These are phyloP conservation scores for Tauraco erythrolophus DNA, from an alignment of 2,113 vertebrate genomes.

Conservation along the genomic window DNA sequence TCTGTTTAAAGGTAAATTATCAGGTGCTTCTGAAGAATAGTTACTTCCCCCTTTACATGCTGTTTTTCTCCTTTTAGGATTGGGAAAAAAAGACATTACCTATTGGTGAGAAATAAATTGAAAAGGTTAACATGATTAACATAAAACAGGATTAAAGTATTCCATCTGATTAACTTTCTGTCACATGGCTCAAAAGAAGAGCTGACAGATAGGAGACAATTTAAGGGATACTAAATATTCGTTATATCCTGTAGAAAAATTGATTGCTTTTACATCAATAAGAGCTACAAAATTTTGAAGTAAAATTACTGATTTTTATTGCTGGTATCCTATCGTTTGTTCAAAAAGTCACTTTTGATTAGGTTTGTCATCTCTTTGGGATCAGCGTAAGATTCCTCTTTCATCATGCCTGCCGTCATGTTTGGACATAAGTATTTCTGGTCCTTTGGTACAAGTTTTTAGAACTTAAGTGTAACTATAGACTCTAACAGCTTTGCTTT, in stretches of 20 bases:
- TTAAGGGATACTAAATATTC: background rate
- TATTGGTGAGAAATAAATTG: background rate
- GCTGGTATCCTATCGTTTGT: background rate
- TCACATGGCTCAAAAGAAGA: background rate
- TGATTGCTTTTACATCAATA: background rate
- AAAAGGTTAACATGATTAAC: background rate
- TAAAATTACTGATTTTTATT: background rate
- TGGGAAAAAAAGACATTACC: background rate
- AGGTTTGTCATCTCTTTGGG: background rate
- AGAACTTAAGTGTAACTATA: background rate
- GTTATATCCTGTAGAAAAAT: background rate
- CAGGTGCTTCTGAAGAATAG: background rate
- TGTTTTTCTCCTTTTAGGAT: background rate
- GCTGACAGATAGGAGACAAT: background rate
- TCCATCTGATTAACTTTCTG: background rate
- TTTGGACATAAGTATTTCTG: background rate
- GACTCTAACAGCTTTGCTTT: background rate
- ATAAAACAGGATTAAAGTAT: background rate
- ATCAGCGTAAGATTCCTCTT: background rate
- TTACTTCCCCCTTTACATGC: background rate
- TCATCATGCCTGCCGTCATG: background rate
- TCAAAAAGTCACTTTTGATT: background rate
- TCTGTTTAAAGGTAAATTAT: background rate
- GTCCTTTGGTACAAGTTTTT: background rate
- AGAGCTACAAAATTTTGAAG: background rate